phyloP scores from a whole-genome alignment of 2,888 invertebrate species.

The Scaptomyza caliginosa region DNA sequence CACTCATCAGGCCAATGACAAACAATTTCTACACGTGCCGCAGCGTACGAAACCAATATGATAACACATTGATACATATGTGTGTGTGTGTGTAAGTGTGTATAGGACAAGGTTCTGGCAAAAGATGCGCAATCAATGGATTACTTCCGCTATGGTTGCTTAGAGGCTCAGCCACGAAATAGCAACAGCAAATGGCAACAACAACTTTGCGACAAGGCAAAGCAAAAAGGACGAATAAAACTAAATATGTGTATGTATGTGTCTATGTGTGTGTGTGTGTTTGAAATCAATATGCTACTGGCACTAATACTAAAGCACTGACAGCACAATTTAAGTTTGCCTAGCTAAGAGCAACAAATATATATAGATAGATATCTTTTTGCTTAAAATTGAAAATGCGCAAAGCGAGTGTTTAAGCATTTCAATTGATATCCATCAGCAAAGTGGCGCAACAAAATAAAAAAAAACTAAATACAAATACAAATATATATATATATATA shows the following conservation, averaged over 20 bases:
- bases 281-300: conserved; percentile 60
- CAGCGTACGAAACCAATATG: conserved; percentile 46
- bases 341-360: conserved; percentile 47
- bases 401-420: conserved; percentile 70
- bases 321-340: conserved; percentile 65
- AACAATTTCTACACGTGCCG: conserved; percentile 56
- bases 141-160: conserved; percentile 68
- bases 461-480: conserved; percentile 14
- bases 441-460: conserved; percentile 61
- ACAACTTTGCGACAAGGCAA: conserved; percentile 16
- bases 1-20: conserved; percentile 54
- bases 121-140: conserved; percentile 66
- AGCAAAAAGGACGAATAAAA: conserved; percentile 10
- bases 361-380: conserved; percentile 1
- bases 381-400: conserved; percentile 66
- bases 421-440: conserved; percentile 79
- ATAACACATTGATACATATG: conserved; percentile 19
- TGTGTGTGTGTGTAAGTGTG: background rate
- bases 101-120: conserved; percentile 19
- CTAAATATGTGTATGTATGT: conserved; percentile 12
- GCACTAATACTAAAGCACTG: conserved; percentile 36
- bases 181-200: conserved; percentile 22
- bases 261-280: conserved; percentile 20
- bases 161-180: conserved; percentile 44
- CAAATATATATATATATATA: conserved; percentile 13